These are phyloP conservation scores for Drosophila oshimai DNA, from an alignment of 1,140 invertebrate species.

Conservation along the genomic window DNA sequence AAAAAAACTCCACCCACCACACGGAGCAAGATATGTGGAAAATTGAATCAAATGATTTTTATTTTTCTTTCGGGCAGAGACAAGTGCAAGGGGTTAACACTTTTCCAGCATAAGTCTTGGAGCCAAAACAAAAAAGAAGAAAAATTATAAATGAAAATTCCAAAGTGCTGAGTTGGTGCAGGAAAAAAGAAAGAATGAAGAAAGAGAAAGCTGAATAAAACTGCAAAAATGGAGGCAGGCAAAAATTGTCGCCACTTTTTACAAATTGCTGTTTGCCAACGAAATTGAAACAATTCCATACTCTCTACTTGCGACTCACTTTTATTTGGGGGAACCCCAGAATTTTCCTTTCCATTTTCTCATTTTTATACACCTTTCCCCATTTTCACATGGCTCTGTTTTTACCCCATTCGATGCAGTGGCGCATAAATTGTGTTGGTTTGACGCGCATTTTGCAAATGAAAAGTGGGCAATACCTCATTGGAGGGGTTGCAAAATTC, in stretches of 20 bases:
- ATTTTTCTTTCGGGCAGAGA: conserved; percentile 7
- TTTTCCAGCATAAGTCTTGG: conserved; percentile 56
- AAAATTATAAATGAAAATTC: conserved; percentile 78
- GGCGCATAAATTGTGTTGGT: conserved; percentile 60
- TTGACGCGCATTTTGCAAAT: conserved; percentile 30
- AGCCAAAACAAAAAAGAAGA: not conserved
- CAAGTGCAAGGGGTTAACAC: conserved; percentile 14
- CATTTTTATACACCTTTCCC: not conserved
- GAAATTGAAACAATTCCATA: conserved; percentile 69
- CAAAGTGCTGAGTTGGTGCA: conserved; percentile 21
- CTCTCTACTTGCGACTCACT: too few species aligned
- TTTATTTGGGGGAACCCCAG: too few species aligned
- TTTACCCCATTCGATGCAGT: conserved; percentile 46
- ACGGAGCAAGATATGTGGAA: conserved; percentile 39
- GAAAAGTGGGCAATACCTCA: too few species aligned
- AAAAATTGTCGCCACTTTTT: conserved; percentile 66
- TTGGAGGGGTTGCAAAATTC: not conserved
- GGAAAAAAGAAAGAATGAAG: not conserved
- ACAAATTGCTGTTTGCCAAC: conserved; percentile 66
- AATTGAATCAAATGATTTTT: conserved; percentile 75
- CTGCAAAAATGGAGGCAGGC: conserved; percentile 13
- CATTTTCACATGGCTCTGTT: conserved; percentile 4
- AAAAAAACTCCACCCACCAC: not conserved
- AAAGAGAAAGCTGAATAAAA: not conserved
- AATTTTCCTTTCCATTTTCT: conserved; percentile 1